Percentiles rank a stretch among this genome's conserved stretches.
These are phyloP conservation scores for Chrysina gloriosa DNA, from an alignment of 2,888 invertebrate species.

Conservation along the genomic window DNA sequence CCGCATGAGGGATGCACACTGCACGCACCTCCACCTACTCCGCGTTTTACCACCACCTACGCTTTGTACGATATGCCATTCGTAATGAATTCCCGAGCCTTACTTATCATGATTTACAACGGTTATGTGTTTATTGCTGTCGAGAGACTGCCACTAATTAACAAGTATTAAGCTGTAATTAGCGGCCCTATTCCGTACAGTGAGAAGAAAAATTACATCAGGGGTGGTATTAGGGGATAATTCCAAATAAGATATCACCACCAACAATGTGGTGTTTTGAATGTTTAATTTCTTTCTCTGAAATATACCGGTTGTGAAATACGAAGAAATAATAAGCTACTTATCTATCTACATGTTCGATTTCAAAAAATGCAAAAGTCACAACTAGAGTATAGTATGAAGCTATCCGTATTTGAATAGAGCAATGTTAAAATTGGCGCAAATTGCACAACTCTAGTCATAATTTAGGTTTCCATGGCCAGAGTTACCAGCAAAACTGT, in stretches of 20 bases:
- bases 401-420: no score
- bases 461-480: no score
- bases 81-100: constrained; percentile 49
- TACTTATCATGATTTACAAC: constrained; percentile 55
- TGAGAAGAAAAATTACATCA: constrained; percentile 46
- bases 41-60: constrained; percentile 17
- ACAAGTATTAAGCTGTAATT: constrained; percentile 57
- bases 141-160: constrained; percentile 55
- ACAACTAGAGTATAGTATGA: no score
- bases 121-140: constrained; percentile 55
- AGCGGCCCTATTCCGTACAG: constrained; percentile 48
- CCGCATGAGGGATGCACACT: constrained; percentile 53
- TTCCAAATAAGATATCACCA: constrained; percentile 11
- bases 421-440: no score
- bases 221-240: constrained; percentile 37
- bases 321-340: no score
- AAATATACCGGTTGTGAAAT: no score
- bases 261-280: background rate
- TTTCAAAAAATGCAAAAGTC: no score
- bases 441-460: no score
- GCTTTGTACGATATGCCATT: constrained; percentile 23
- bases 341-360: no score
- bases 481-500: no score
- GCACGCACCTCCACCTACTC: constrained; percentile 50
- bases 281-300: background rate